These are phyloP conservation scores for Volucella bombylans DNA, from an alignment of 2,888 invertebrate species.

Conservation along the genomic window DNA sequence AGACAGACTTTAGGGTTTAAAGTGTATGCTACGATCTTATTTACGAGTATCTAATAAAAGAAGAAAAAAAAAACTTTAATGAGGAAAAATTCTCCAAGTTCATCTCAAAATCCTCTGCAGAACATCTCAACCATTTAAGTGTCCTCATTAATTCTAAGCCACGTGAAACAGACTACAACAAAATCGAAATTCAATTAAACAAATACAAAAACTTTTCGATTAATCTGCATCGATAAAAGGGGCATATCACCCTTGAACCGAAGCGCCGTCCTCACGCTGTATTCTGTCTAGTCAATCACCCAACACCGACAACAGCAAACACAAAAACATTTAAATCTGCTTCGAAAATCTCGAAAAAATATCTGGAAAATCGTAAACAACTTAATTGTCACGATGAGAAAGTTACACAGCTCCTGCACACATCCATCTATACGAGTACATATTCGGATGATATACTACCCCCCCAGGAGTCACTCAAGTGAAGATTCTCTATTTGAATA, in stretches of 20 bases:
- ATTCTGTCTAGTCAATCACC: constrained; percentile 43
- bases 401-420: constrained; percentile 4
- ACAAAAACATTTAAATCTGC: constrained; percentile 27
- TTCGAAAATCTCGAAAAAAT: constrained; percentile 13
- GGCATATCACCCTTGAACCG: constrained; percentile 6
- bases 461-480: constrained; percentile 48
- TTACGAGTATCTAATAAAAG: too few species aligned
- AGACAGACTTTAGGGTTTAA: too few species aligned
- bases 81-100: background rate
- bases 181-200: constrained; percentile 82
- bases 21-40: too few species aligned
- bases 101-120: background rate
- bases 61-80: too few species aligned
- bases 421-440: constrained; percentile 20
- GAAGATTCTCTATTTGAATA: constrained; percentile 73
- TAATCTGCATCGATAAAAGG: constrained; percentile 76
- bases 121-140: background rate
- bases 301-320: background rate
- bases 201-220: constrained; percentile 82
- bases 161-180: constrained; percentile 4
- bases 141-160: constrained; percentile 36
- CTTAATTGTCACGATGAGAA: constrained; percentile 59
- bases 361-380: constrained; percentile 60
- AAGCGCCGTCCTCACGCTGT: background rate
- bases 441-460: background rate